Conservation (phyloP, 2,113 vertebrate genomes). For the Alosa alosa region DNA sequence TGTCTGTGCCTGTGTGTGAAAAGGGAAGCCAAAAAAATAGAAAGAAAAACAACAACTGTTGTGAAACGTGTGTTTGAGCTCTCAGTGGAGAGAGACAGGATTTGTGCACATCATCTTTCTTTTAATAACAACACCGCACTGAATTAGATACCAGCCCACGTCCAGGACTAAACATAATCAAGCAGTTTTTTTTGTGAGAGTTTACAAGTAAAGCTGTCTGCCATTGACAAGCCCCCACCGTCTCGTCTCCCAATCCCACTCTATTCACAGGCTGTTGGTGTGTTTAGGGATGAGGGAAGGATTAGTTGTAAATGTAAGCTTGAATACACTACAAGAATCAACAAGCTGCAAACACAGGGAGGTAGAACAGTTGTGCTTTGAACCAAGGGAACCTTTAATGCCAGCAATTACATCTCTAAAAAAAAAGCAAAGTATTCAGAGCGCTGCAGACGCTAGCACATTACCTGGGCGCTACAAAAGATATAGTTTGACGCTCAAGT, state of each 20-base stretch:
- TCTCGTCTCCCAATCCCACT: conserved; percentile 37
- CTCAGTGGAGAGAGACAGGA: conserved; percentile 26
- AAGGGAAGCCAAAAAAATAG: not conserved
- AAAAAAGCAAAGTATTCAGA: conserved; percentile 4
- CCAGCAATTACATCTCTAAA: conserved; percentile 29
- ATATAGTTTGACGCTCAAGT: not conserved
- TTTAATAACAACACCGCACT: conserved; percentile 27
- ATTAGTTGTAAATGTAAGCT: conserved; percentile 37
- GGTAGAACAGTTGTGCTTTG: conserved; percentile 23
- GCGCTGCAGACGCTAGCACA: not conserved
- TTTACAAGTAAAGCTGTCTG: conserved; percentile 27
- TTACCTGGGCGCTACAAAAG: conserved; percentile 9
- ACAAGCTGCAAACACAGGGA: conserved; percentile 34
- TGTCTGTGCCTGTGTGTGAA: not conserved
- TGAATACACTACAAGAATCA: conserved; percentile 36
- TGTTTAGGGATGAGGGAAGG: conserved; percentile 46
- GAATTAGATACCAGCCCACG: conserved; percentile 29
- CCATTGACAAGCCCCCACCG: conserved; percentile 15
- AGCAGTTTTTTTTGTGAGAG: not conserved
- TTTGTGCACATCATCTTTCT: conserved; percentile 35
- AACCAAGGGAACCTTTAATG: conserved; percentile 27
- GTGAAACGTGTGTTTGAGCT: not conserved
- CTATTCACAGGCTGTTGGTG: conserved; percentile 35
- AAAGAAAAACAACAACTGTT: conserved; percentile 16
- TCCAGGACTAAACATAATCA: conserved; percentile 33